Percentiles rank a stretch among this genome's conserved stretches.
phyloP scores from a whole-genome alignment of 2,888 invertebrate genomes.

The Mythimna pallens region DNA sequence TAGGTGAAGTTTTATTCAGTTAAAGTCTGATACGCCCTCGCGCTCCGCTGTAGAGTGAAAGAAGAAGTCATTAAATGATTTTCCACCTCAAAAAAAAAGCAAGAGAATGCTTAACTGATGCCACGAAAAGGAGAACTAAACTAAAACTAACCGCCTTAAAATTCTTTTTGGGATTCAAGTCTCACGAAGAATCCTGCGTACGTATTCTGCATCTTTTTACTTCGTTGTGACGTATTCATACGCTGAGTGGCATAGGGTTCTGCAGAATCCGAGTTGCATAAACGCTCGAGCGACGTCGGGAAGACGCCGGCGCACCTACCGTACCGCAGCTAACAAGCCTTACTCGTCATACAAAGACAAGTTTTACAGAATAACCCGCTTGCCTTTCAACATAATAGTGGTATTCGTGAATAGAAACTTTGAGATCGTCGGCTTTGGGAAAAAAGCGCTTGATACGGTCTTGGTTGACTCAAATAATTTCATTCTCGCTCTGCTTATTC shows the following conservation, averaged over 20 bases:
- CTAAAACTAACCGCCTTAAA: constrained; percentile 35
- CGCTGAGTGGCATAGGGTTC: constrained; percentile 54
- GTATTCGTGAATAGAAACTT: constrained; percentile 54
- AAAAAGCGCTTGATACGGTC: constrained; percentile 29
- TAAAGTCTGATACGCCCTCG: too few relatives aligned
- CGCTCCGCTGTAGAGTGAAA: too few relatives aligned
- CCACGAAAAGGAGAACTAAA: constrained; percentile 17
- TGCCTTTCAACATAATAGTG: constrained; percentile 51
- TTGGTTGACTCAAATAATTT: constrained; percentile 46
- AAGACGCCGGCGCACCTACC: constrained; percentile 56
- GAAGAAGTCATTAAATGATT: too few relatives aligned
- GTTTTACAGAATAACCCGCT: constrained; percentile 62
- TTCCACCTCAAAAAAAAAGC: too few relatives aligned
- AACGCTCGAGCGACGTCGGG: constrained; percentile 56
- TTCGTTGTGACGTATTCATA: constrained; percentile 56
- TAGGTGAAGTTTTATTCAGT: too few relatives aligned
- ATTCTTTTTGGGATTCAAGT: constrained; percentile 42
- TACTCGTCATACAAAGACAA: constrained; percentile 60
- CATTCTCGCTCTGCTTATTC: constrained; percentile 28
- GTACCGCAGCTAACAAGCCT: constrained; percentile 65
- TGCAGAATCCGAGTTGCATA: constrained; percentile 58
- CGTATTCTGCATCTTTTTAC: constrained; percentile 53
- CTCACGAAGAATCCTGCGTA: constrained; percentile 37
- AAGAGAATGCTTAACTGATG: constrained; percentile 19
- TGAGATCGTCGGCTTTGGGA: constrained; percentile 27